Base-by-base conservation (phyloP, 2,888 invertebrate genomes). In the Andrena hattorfiana region DNA sequence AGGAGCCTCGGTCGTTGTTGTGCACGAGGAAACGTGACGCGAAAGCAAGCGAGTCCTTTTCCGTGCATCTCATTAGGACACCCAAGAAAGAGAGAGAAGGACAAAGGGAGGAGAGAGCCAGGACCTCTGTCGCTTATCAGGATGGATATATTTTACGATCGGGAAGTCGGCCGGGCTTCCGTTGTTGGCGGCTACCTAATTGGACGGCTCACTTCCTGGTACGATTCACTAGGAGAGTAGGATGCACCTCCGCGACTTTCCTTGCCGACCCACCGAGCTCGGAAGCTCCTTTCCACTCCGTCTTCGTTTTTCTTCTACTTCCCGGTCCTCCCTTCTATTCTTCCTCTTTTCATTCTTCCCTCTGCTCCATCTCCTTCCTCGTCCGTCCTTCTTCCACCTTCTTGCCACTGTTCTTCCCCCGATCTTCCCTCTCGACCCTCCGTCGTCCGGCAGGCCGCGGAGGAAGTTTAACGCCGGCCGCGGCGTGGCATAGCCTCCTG, bases 51-150 rank as follows among this genome's bases (percentile, higher is more conserved):
- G 89, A 89, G 90, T 86, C 85, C 88, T 89, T 85, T 81, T 51
- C 85, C 82, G 84, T 87, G 92, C 91, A 91, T 92, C 89, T 91
- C 90, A 91, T 91, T 92, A 89, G 86, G 86, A 85, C 86, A 76
- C 79, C 73, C 72, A 35, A 13, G 10, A n/a, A 6, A 60, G 30
- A 30, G 6, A 16, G 16, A 42, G 35, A 16, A 30, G 30, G 23
- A 54, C 56, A 10, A 28, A 42, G 42, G 23, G 23, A 10, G 23
- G 56, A 23, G 26, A 10, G 56, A 56, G 73, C 70, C 79, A 77
- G 81, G 89, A 87, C 77, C 83, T 85, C 81, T 72, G 51, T 67
- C 77, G 81, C 86, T 88, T 89, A 89, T 89, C 89, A 78, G 83
- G 85, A 82, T 80, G 85, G 89, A 90, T 85, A 87, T 88, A 89